phyloP scores from a whole-genome alignment of 35 echinoderm and acorn worm species.

The Acanthaster planci region DNA sequence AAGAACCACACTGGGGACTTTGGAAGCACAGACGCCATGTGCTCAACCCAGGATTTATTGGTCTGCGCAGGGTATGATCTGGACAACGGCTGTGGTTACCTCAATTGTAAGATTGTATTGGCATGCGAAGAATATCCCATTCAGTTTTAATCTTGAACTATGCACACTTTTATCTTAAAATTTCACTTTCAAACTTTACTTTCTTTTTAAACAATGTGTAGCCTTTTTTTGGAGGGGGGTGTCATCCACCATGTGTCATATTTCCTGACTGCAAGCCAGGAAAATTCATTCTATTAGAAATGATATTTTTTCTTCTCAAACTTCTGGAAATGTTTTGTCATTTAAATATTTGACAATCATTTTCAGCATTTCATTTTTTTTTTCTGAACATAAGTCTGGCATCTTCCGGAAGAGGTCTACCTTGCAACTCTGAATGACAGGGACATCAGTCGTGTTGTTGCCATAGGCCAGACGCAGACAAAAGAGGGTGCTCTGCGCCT shows the following conservation, averaged over 20 bases:
- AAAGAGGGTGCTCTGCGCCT: slow-evolving; percentile 14
- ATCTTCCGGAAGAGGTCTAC: slow-evolving; percentile 47
- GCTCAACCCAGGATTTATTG: slow-evolving; percentile 26
- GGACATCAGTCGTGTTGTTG: slow-evolving; percentile 42
- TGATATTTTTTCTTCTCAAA: not conserved
- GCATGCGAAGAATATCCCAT: not conserved
- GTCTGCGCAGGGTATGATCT: slow-evolving; percentile 85
- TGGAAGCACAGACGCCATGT: slow-evolving; percentile 58
- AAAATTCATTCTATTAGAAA: not conserved
- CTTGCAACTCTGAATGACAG: slow-evolving; percentile 43
- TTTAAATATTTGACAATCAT: too few relatives aligned
- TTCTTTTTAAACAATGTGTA: too few relatives aligned
- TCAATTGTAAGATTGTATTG: slow-evolving; percentile 83
- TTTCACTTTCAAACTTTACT: too few relatives aligned
- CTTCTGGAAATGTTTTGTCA: not conserved
- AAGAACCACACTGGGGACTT: slow-evolving; percentile 67
- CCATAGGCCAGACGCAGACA: slow-evolving; percentile 36
- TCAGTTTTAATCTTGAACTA: not conserved
- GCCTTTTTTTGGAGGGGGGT: too few relatives aligned
- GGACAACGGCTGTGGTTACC: slow-evolving; percentile 72
- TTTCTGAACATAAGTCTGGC: slow-evolving; percentile 35
- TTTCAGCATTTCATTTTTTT: not conserved
- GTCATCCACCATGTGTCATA: not conserved
- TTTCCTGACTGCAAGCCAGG: not conserved
- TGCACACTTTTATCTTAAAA: too few relatives aligned